These are phyloP conservation scores for Varecia variegata DNA, from an alignment of 2,797 vertebrate genomes.

Conservation along the genomic window DNA sequence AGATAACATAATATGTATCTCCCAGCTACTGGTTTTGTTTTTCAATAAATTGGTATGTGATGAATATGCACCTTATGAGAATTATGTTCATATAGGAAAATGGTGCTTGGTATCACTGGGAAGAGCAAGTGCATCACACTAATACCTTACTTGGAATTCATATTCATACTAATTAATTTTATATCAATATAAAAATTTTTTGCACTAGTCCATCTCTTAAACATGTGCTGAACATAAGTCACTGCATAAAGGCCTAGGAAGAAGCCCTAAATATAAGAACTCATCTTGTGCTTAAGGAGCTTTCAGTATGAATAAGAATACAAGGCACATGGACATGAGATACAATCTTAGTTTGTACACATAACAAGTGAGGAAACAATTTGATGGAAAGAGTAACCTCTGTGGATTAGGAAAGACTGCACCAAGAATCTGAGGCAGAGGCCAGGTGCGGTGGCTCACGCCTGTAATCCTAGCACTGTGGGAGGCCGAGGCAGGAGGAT, in stretches of 20 bases:
- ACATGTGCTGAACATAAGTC: not conserved
- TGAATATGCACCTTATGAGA: not conserved
- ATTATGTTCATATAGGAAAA: not conserved
- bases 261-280: not conserved
- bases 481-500: too few species aligned
- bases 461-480: too few species aligned
- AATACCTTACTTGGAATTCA: not conserved
- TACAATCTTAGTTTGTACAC: not conserved
- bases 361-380: not conserved
- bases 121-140: not conserved
- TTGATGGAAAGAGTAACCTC: not conserved
- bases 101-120: not conserved
- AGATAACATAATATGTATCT: not conserved
- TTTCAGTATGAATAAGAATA: not conserved
- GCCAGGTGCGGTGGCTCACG: too few species aligned
- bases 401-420: not conserved
- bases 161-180: not conserved
- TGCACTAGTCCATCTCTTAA: not conserved
- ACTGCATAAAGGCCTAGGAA: not conserved
- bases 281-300: not conserved
- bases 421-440: not conserved
- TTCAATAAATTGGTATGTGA: not conserved
- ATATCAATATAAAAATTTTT: not conserved
- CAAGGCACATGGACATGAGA: not conserved
- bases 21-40: not conserved